Percentiles rank a stretch among this genome's conserved stretches.
Evolutionary conservation across 2,888 invertebrate species (phyloP).

Genomic region (Lasioglossum oenotherae): DNA sequence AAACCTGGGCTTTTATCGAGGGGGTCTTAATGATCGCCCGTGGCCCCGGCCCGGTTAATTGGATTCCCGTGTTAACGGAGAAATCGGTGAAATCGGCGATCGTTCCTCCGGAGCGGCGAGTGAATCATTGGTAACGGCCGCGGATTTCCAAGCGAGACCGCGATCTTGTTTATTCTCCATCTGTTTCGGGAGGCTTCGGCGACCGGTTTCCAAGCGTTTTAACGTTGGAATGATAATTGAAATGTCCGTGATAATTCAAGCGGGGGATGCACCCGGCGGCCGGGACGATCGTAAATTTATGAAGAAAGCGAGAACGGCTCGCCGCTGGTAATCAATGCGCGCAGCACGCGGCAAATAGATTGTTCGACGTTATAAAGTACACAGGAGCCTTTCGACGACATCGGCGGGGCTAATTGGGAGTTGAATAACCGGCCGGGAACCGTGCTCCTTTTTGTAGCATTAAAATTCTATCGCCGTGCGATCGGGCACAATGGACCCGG

Average conservation of each 20-base stretch:
- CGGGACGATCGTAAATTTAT: slow-evolving; percentile 21
- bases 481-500: neutral
- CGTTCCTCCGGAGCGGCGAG: slow-evolving; percentile 10
- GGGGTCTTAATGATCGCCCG: slow-evolving; percentile 33
- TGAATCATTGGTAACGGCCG: slow-evolving; percentile 36
- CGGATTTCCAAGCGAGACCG: neutral
- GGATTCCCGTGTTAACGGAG: slow-evolving; percentile 49
- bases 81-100: slow-evolving; percentile 25
- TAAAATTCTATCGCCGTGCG: neutral
- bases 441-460: neutral
- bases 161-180: slow-evolving; percentile 26
- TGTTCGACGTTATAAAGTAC: neutral
- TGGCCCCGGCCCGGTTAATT: slow-evolving; percentile 33
- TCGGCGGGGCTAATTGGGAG: neutral
- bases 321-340: neutral
- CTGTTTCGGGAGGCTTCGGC: slow-evolving; percentile 13
- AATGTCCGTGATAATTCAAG: slow-evolving; percentile 24
- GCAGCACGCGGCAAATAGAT: slow-evolving; percentile 2
- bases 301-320: neutral
- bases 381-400: neutral
- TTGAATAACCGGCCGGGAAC: neutral
- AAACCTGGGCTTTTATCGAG: slow-evolving; percentile 9
- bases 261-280: slow-evolving; percentile 4
- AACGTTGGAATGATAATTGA: slow-evolving; percentile 40
- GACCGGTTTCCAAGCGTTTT: slow-evolving; percentile 16